Percentiles rank a stretch among this genome's conserved stretches.
Conservation (phyloP, 2,113 vertebrate genomes). For the Aegypius monachus region DNA sequence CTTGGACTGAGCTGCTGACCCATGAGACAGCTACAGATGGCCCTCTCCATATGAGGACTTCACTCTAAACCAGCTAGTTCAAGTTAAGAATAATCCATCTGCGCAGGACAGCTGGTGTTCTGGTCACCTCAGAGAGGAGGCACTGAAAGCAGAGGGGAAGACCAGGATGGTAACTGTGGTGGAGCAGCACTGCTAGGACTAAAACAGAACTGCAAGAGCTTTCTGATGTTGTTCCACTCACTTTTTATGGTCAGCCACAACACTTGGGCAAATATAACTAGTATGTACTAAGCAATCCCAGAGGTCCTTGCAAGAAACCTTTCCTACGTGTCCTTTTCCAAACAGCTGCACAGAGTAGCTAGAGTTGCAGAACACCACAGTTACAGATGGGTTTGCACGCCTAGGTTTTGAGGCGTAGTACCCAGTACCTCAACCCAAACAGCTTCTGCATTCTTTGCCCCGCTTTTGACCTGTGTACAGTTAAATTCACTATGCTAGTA, state of each 20-base stretch:
- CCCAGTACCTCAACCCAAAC: neutral
- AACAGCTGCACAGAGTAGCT: neutral
- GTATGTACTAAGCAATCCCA: neutral
- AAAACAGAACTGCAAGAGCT: neutral
- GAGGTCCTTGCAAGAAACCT: neutral
- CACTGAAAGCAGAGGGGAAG: neutral
- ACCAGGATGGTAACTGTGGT: neutral
- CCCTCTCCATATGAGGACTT: rapidly evolving
- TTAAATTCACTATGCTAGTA: neutral
- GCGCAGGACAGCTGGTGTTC: neutral
- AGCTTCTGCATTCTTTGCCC: neutral
- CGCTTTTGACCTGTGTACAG: neutral
- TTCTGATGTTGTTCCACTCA: neutral
- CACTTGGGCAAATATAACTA: neutral
- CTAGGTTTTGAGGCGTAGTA: neutral
- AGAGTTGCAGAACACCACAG: neutral
- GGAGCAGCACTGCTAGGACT: neutral
- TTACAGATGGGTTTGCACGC: neutral
- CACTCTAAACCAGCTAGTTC: neutral
- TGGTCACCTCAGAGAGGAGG: neutral
- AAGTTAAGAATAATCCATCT: neutral
- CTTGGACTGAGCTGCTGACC: neutral
- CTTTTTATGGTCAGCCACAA: neutral
- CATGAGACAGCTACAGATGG: neutral
- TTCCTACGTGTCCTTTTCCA: neutral